Evolutionary conservation across 2,113 vertebrate genomes (phyloP).

Genomic region (Anguilla japonica): DNA sequence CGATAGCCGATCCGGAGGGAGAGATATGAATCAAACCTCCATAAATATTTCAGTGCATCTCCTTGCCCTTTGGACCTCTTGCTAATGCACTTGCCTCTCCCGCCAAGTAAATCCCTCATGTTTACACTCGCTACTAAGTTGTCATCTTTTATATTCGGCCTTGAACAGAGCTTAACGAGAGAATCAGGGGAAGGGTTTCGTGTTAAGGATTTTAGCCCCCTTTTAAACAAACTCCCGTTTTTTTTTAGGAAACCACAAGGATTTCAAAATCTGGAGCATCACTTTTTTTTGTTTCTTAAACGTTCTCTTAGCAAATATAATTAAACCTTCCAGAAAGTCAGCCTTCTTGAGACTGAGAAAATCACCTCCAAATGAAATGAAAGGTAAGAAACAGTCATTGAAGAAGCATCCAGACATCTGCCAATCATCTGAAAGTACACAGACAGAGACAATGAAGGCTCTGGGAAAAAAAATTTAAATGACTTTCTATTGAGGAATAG

Average conservation of each 20-base stretch:
- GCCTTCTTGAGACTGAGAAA: slow-evolving; percentile 24
- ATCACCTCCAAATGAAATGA: slow-evolving; percentile 45
- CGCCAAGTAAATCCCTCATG: slow-evolving; percentile 32
- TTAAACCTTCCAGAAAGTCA: slow-evolving; percentile 12
- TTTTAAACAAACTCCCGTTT: not conserved
- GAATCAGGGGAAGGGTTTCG: slow-evolving; percentile 44
- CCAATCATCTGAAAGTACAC: slow-evolving; percentile 65
- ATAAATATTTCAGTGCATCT: slow-evolving; percentile 77
- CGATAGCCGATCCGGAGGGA: slow-evolving; percentile 63
- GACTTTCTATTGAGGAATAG: slow-evolving; percentile 66
- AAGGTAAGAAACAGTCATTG: slow-evolving; percentile 54
- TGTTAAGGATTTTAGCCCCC: slow-evolving; percentile 52
- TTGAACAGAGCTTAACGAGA: slow-evolving; percentile 56
- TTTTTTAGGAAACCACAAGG: slow-evolving; percentile 4
- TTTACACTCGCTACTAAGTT: slow-evolving; percentile 49
- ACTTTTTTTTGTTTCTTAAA: not conserved
- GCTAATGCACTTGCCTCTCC: slow-evolving; percentile 39
- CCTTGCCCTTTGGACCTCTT: slow-evolving; percentile 46
- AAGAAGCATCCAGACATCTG: slow-evolving; percentile 69
- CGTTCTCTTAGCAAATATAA: not conserved
- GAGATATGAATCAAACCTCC: slow-evolving; percentile 68
- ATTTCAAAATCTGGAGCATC: not conserved
- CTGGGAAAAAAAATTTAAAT: slow-evolving; percentile 56
- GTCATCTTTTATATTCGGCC: slow-evolving; percentile 54
- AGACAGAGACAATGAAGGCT: slow-evolving; percentile 60